Base-by-base conservation (phyloP, 2,888 invertebrate genomes). In the Apodemia zela region DNA sequence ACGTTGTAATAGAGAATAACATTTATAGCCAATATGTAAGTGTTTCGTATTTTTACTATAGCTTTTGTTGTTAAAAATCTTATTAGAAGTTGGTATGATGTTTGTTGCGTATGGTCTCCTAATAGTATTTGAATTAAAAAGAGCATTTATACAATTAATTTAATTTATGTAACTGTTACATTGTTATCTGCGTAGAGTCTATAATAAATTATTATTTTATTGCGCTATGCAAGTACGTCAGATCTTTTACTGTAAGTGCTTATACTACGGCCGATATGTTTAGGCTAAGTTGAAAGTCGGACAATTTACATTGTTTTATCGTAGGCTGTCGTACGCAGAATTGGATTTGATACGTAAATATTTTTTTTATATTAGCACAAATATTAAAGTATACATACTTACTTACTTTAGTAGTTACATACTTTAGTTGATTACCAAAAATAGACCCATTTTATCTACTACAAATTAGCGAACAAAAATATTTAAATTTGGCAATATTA, bases 181-280 rank as follows among this genome's bases (percentile, higher is more conserved):
- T 82, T 84, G 85, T 89, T 88, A 79, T 85, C 81, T 79, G 79
- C 81, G 81, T 88, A 88, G 87, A 88, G 82, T 84, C 83, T 88
- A 84, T 87, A 81, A 82, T 88, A 89, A 87, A 85, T 89, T 88
- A 89, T 88, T 89, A 75, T 81, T 82, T 82, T 80, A 81, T 63
- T 42, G 42, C 42, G 65, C 63, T 63, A 64, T 66, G 64, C 66
- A 65, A 67, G 62, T 67, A 63, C 63, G 65, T 60, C 59, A 62
- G 65, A 65, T 63, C 64, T 62, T 61, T 62, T 63, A 51, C 15
- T 59, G 58, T 51, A 63, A 66, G 49, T 65, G 51, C 51, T 54
- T 54, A 25, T 11, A 21, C 42, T 15, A 15, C 42, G 42, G 42
- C 42, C 42, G 42, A 42, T 42, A 15, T 42, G 42, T 42, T 42